Base-by-base conservation (phyloP, 2,113 vertebrate genomes). In the Embiotoca jacksoni region DNA sequence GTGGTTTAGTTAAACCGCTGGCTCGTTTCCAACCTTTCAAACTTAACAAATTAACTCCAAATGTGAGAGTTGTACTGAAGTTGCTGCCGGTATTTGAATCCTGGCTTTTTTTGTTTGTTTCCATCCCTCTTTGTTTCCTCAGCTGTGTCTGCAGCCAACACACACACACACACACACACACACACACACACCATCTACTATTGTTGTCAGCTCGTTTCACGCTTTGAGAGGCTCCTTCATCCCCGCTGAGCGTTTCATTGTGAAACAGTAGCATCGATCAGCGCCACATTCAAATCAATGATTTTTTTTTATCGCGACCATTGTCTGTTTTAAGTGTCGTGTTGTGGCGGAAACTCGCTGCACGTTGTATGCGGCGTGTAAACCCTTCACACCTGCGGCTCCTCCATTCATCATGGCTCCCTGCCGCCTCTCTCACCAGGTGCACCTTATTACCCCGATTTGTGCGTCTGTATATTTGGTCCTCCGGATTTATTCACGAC, bases 181-280 rank as follows among this genome's bases (percentile, higher is more conserved):
- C 23, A 23, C 23, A 23, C 23, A 23, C 23, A 23, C 31, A 1
- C 56, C 7, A 3, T 16, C 33, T 13, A 39, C 58, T 44, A 54
- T 31, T 30, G 6, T 53, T 36, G 35, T 62, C 7, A 35, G 10
- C 53, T 57, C 31, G 59, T 60, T 54, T 56, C 33, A n/a, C 3
- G 16, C 61, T 72, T 82, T 65, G 60, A 82, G 54, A 50, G 31
- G 49, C 80, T 61, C 47, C 39, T 76, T 55, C 30, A 41, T 47
- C 76, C 35, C 55, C 31, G n/a, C 49, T 68, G 47, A 23, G 36
- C 3, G 49, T 31, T 39, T 47, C 70, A 31, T 7, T 63, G 35
- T 37, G 16, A 72, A 62, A 78, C 75, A 74, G 23, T 16, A 14
- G 67, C 6, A 10, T 56, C 14, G 3, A 32, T 57, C 35, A 35